Base-by-base conservation (phyloP, 2,888 invertebrate genomes). In the Allacma fusca region DNA sequence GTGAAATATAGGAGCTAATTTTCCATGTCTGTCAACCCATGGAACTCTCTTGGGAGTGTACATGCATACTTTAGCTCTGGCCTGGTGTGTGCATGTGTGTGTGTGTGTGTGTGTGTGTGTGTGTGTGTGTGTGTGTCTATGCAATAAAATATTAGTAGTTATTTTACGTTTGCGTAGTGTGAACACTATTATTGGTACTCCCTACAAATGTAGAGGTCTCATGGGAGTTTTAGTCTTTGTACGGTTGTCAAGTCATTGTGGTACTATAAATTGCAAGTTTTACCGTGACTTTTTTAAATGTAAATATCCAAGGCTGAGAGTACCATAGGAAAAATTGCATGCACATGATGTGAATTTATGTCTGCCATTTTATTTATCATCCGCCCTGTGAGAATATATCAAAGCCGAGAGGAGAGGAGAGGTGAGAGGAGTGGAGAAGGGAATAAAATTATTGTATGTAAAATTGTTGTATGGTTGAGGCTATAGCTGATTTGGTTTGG, bases 311-410 rank as follows among this genome's bases (percentile, higher is more conserved):
- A n/a, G n/a, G n/a, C n/a, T n/a, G n/a, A n/a, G n/a, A n/a, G n/a
- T n/a, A n/a, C n/a, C n/a, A n/a, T n/a, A n/a, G n/a, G n/a, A n/a
- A n/a, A n/a, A n/a, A n/a, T n/a, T n/a, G n/a, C n/a, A n/a, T n/a
- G n/a, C n/a, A n/a, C n/a, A n/a, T n/a, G 5, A 34, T 34, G 34
- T 34, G 34, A 34, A 34, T 34, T 34, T 62, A 21, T 43, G 40
- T 77, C 65, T 24, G 62, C 44, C 44, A 74, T 74, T 64, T 65
- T 28, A 72, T 57, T 57, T 64, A 21, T 44, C 40, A 7, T 34
- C 9, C n/a, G n/a, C n/a, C n/a, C n/a, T n/a, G n/a, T n/a, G n/a
- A n/a, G n/a, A n/a, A n/a, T n/a, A n/a, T n/a, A n/a, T n/a, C n/a
- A n/a, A n/a, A n/a, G n/a, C n/a, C n/a, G n/a, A n/a, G n/a, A n/a